Percentiles rank a stretch among this genome's conserved stretches.
These are phyloP conservation scores for Anguilla anguilla DNA, from an alignment of 2,797 vertebrate genomes.

Conservation along the genomic window DNA sequence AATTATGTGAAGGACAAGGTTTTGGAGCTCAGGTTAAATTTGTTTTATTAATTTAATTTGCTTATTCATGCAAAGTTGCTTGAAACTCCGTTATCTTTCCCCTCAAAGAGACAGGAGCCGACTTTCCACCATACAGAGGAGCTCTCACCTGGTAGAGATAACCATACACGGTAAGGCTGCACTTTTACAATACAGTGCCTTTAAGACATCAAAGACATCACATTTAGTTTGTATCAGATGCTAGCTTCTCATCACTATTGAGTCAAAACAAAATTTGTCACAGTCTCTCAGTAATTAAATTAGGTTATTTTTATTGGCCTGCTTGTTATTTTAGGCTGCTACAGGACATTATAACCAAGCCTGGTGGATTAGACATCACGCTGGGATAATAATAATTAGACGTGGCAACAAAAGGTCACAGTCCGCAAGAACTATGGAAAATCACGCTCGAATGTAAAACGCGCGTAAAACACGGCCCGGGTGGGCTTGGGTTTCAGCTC, in stretches of 20 bases:
- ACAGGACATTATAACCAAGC: background rate
- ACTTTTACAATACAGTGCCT: background rate
- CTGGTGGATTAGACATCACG: background rate
- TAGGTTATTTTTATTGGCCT: background rate
- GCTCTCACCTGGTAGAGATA: slow-evolving; percentile 60
- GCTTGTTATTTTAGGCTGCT: background rate
- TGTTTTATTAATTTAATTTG: background rate
- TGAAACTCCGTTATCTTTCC: background rate
- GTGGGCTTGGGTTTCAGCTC: slow-evolving; percentile 57
- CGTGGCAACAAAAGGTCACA: background rate
- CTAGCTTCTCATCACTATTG: background rate
- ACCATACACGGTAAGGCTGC: slow-evolving; percentile 57
- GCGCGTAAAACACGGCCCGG: slow-evolving; percentile 13
- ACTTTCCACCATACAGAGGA: slow-evolving; percentile 50
- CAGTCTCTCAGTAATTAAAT: background rate
- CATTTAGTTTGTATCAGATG: background rate
- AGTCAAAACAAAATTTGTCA: slow-evolving; percentile 10
- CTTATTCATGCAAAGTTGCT: background rate
- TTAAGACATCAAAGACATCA: background rate
- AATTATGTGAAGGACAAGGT: background rate
- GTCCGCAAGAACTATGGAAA: background rate
- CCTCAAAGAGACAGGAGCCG: slow-evolving; percentile 58
- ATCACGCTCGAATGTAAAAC: background rate
- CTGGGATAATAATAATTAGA: background rate
- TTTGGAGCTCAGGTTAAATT: background rate